These are phyloP conservation scores for Oreohelix idahoensis DNA, from an alignment of 1,140 invertebrate species.

Conservation along the genomic window DNA sequence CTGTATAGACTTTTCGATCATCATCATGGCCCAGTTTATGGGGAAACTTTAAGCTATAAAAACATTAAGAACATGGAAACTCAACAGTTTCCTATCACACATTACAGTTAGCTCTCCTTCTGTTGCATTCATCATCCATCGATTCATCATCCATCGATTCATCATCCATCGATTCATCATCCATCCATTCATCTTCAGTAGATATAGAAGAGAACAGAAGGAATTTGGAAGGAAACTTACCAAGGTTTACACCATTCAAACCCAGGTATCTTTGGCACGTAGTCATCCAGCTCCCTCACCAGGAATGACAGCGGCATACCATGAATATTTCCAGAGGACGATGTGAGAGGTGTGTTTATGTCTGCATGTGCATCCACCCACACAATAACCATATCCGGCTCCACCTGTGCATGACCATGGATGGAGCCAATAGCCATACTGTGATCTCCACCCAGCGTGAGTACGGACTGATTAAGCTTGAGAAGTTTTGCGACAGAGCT, in stretches of 20 bases:
- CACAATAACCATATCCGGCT: conserved; percentile 83
- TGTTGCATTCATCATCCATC: too few species aligned
- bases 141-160: too few species aligned
- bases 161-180: too few species aligned
- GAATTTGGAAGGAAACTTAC: too few species aligned
- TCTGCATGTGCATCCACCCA: conserved; percentile 98
- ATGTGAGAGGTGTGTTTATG: conserved; percentile 89
- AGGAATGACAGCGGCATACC: conserved; percentile 92
- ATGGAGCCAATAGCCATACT: conserved; percentile 86
- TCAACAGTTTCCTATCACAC: too few species aligned
- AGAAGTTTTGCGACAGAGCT: conserved; percentile 54
- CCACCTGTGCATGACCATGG: conserved; percentile 83
- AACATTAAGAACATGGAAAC: too few species aligned
- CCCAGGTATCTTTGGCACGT: conserved; percentile 81
- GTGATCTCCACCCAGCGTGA: conserved; percentile 84
- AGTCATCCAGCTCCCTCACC: conserved; percentile 83
- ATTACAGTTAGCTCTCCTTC: too few species aligned
- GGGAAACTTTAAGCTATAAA: too few species aligned
- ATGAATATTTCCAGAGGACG: conserved; percentile 86
- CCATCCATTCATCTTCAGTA: too few species aligned
- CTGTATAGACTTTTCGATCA: too few species aligned
- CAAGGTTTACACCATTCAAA: conserved; percentile 85
- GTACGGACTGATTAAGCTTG: conserved; percentile 48
- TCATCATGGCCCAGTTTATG: too few species aligned
- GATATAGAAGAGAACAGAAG: too few species aligned